phyloP scores from a whole-genome alignment of 1,140 invertebrate genomes.

The Bombus sibiricus region DNA sequence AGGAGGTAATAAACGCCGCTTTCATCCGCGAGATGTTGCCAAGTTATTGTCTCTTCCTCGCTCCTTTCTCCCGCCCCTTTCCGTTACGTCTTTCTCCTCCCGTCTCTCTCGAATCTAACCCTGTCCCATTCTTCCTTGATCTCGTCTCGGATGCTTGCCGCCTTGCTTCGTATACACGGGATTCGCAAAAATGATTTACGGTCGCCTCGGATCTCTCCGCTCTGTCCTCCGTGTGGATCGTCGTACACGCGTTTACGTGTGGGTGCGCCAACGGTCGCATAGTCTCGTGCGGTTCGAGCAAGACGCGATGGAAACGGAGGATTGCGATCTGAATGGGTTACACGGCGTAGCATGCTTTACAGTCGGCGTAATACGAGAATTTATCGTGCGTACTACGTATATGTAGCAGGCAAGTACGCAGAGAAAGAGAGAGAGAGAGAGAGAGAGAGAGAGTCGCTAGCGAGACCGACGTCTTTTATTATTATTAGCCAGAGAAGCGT shows the following conservation, averaged over 20 bases:
- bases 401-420: background rate
- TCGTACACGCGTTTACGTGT: background rate
- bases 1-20: constrained; percentile 67
- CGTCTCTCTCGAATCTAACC: constrained; percentile 19
- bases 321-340: constrained; percentile 62
- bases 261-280: background rate
- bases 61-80: background rate
- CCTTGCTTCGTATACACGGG: constrained; percentile 34
- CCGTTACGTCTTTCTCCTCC: background rate
- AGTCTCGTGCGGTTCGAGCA: constrained; percentile 26
- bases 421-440: too few species aligned
- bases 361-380: constrained; percentile 60
- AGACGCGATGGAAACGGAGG: constrained; percentile 26
- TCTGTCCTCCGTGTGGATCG: background rate
- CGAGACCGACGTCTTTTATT: constrained; percentile 20
- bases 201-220: constrained; percentile 39
- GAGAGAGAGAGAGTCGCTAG: background rate
- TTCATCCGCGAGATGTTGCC: constrained; percentile 67
- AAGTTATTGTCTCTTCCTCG: constrained; percentile 62
- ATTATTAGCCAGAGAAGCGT: constrained; percentile 25
- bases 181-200: constrained; percentile 70
- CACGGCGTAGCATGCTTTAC: constrained; percentile 43
- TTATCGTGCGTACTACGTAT: constrained; percentile 44
- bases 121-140: constrained; percentile 31
- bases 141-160: constrained; percentile 40